Evolutionary conservation across 2,113 vertebrate genomes (phyloP).

Genomic region (Polypterus bichir): DNA sequence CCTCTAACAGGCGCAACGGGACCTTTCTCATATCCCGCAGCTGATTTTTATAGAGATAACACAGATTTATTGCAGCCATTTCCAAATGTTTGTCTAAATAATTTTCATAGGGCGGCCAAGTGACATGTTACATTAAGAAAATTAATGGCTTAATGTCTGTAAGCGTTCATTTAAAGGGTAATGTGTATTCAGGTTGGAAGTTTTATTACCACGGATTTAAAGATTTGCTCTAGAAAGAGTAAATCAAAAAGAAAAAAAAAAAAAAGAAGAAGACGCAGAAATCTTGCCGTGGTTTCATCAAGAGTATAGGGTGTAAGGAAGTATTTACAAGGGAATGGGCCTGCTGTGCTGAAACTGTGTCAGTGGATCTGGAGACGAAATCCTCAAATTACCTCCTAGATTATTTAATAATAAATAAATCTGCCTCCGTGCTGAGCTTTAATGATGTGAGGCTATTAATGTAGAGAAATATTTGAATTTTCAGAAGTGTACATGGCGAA

Average conservation of each 20-base stretch:
- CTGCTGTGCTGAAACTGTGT: not conserved
- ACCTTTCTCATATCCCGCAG: slow-evolving; percentile 46
- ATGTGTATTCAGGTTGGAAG: slow-evolving; percentile 5
- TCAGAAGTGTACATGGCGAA: not conserved
- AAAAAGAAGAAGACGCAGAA: too few species aligned
- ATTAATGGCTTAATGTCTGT: slow-evolving; percentile 41
- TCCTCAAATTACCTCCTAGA: not conserved
- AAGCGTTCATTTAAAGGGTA: slow-evolving; percentile 6
- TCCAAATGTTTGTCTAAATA: slow-evolving; percentile 37
- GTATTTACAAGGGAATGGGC: not conserved
- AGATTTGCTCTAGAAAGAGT: not conserved
- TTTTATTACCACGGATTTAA: slow-evolving; percentile 3
- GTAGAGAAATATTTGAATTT: not conserved
- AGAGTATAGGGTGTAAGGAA: not conserved
- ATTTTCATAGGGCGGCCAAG: slow-evolving; percentile 31
- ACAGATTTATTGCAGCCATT: slow-evolving; percentile 41
- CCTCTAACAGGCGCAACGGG: slow-evolving; percentile 61
- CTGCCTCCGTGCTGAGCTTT: slow-evolving; percentile 4
- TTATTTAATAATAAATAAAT: slow-evolving; percentile 3
- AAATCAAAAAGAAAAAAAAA: not conserved
- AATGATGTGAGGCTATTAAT: slow-evolving; percentile 1
- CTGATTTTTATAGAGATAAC: slow-evolving; percentile 42
- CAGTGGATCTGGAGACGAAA: slow-evolving; percentile 1
- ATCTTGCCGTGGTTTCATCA: not conserved
- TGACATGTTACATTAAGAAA: slow-evolving; percentile 43